Evolutionary conservation across 2,797 vertebrate species (phyloP).

Genomic region (Gambelia wislizenii): DNA sequence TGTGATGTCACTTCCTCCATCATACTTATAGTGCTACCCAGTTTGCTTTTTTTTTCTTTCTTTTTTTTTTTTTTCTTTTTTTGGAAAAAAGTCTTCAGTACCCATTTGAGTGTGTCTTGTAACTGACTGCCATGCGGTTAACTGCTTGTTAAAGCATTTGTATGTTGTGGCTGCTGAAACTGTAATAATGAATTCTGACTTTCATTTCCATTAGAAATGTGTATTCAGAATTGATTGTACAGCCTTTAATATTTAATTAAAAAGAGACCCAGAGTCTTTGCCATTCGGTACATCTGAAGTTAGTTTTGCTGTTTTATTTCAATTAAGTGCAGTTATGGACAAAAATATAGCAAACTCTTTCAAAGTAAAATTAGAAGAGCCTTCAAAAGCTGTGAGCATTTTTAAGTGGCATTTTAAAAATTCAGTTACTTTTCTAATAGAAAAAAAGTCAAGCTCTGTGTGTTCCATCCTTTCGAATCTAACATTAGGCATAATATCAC

Average conservation of each 20-base stretch:
- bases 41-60: slow-evolving; percentile 1
- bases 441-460: background rate
- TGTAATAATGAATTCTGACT: slow-evolving; percentile 12
- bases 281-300: background rate
- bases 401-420: slow-evolving; percentile 27
- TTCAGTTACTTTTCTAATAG: background rate
- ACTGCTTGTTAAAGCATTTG: slow-evolving; percentile 23
- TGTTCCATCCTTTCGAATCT: slow-evolving; percentile 7
- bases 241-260: slow-evolving; percentile 33
- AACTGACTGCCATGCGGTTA: slow-evolving; percentile 32
- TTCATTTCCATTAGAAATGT: slow-evolving; percentile 36
- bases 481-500: background rate
- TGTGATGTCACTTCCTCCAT: slow-evolving; percentile 47
- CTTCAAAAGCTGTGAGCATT: slow-evolving; percentile 13
- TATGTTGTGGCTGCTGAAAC: slow-evolving; percentile 25
- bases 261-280: background rate
- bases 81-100: background rate
- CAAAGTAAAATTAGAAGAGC: slow-evolving; percentile 2
- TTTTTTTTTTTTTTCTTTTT: too few relatives aligned
- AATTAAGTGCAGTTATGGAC: background rate
- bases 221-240: slow-evolving; percentile 38
- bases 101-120: slow-evolving; percentile 45
- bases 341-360: slow-evolving; percentile 4
- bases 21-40: rapidly evolving
- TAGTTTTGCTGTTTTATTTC: background rate